These are phyloP conservation scores for Mungos mungo DNA, from an alignment of 2,113 vertebrate genomes.

Conservation along the genomic window DNA sequence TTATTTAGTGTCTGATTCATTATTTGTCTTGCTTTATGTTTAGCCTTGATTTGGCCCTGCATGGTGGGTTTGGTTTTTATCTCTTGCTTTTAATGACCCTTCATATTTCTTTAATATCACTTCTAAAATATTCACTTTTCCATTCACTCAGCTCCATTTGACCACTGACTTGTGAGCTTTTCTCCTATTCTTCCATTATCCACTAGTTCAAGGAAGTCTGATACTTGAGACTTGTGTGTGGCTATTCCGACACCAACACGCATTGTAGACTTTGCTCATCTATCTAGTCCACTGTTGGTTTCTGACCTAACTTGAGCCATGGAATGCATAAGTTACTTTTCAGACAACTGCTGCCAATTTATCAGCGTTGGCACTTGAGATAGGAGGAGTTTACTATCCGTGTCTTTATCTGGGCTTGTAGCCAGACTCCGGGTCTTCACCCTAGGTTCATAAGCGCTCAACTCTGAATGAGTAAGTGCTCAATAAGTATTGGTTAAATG, in stretches of 20 bases:
- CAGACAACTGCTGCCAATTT: neutral
- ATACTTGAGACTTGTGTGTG: neutral
- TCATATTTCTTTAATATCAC: neutral
- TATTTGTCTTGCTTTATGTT: neutral
- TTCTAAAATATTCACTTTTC: neutral
- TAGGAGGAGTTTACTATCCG: neutral
- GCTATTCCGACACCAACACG: accelerated
- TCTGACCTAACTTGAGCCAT: neutral
- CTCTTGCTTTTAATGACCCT: neutral
- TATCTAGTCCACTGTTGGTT: neutral
- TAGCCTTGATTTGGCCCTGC: neutral
- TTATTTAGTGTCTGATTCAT: accelerated
- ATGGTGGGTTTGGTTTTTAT: neutral
- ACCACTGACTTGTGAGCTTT: neutral
- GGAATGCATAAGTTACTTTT: neutral
- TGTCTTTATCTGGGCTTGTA: neutral
- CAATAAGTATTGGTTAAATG: neutral
- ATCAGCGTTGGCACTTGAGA: neutral
- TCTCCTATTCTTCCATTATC: neutral
- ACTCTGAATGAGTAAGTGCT: neutral
- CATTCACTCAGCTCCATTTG: neutral
- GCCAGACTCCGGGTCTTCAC: neutral
- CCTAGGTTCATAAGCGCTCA: neutral
- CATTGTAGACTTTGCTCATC: neutral
- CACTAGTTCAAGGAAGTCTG: neutral